phyloP scores from a whole-genome alignment of 1,140 invertebrate species.

The Drosophila navojoa region DNA sequence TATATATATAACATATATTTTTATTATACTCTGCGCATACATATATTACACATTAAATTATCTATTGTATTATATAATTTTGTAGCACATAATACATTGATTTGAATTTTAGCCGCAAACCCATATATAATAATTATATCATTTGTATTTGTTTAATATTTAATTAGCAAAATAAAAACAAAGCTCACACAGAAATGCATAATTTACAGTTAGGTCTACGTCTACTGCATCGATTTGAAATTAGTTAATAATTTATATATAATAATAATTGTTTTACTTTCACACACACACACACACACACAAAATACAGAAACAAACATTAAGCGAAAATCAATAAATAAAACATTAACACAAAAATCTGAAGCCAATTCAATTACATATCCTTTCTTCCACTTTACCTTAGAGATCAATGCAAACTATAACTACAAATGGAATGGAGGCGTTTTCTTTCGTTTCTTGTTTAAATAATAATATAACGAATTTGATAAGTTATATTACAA shows the following conservation, averaged over 20 bases:
- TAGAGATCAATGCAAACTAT: constrained; percentile 56
- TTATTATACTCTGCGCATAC: constrained; percentile 59
- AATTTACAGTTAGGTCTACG: constrained; percentile 73
- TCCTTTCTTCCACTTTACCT: constrained; percentile 20
- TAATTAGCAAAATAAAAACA: constrained; percentile 58
- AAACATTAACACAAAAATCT: constrained; percentile 68
- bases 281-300: constrained; percentile 38
- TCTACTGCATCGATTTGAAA: constrained; percentile 60
- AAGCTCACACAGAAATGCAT: constrained; percentile 50
- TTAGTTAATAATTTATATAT: constrained; percentile 67
- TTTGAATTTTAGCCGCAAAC: constrained; percentile 64
- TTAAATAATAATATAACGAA: constrained; percentile 49
- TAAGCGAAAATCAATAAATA: constrained; percentile 74
- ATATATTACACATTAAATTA: constrained; percentile 69
- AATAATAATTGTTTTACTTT: constrained; percentile 58
- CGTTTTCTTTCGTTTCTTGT: constrained; percentile 1
- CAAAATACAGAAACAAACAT: constrained; percentile 48
- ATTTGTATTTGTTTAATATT: constrained; percentile 47
- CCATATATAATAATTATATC: constrained; percentile 44
- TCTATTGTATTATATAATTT: constrained; percentile 42
- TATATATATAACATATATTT: constrained; percentile 54
- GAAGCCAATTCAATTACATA: constrained; percentile 47
- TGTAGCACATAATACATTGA: constrained; percentile 63
- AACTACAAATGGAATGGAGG: constrained; percentile 49
- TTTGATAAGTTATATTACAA: constrained; percentile 26